Conservation (phyloP, 2,888 invertebrate species). For the Notodonta ziczac region DNA sequence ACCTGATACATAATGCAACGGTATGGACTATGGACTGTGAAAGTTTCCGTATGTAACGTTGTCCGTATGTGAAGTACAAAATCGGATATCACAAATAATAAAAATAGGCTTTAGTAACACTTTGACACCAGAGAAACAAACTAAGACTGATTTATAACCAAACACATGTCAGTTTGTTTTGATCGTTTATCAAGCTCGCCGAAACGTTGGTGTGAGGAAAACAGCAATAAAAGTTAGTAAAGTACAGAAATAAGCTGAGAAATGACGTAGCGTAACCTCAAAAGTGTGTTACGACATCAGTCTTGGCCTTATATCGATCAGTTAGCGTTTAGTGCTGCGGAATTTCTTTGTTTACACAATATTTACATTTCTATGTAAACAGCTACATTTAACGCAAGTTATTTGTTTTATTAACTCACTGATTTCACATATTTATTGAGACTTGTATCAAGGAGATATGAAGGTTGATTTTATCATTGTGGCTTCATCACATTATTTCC, state of each 20-base stretch:
- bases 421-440: too few relatives aligned
- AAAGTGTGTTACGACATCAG: conserved; percentile 23
- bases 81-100: neutral
- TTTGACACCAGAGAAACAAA: conserved; percentile 33
- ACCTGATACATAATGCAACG: too few relatives aligned
- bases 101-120: conserved; percentile 19
- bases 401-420: too few relatives aligned
- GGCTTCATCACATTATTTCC: too few relatives aligned
- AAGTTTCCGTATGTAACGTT: too few relatives aligned
- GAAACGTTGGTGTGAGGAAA: conserved; percentile 25
- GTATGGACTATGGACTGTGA: too few relatives aligned
- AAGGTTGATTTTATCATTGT: too few relatives aligned
- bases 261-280: conserved; percentile 28
- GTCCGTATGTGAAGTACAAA: too few relatives aligned
- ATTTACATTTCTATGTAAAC: conserved; percentile 31
- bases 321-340: conserved; percentile 22
- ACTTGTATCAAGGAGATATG: too few relatives aligned
- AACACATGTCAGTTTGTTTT: conserved; percentile 38
- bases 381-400: conserved; percentile 28
- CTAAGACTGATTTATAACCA: conserved; percentile 37
- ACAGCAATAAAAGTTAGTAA: conserved; percentile 17
- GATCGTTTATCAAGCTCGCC: conserved; percentile 40
- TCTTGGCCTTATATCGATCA: conserved; percentile 23
- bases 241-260: conserved; percentile 12
- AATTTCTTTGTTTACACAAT: conserved; percentile 33